Evolutionary conservation across 1,140 invertebrate genomes (phyloP).

Genomic region (Galleria mellonella): DNA sequence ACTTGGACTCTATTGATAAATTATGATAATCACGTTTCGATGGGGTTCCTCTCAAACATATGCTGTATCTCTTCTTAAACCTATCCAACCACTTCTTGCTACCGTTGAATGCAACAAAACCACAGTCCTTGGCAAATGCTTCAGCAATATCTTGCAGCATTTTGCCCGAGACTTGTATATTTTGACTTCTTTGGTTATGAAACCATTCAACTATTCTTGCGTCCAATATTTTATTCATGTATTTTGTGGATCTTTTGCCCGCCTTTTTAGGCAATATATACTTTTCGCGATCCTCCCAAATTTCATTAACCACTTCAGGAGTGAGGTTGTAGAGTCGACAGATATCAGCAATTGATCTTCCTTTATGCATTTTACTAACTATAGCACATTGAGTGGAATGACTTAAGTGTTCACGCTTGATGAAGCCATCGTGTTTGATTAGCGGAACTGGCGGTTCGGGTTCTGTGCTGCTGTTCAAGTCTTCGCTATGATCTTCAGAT

Average conservation of each 20-base stretch:
- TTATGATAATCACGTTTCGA: constrained; percentile 15
- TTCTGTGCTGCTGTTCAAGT: no score
- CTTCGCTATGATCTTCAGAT: no score
- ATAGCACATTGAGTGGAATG: constrained; percentile 20
- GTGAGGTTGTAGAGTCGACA: constrained; percentile 20
- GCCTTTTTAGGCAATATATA: constrained; percentile 18
- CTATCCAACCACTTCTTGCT: constrained; percentile 28
- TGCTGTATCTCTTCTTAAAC: constrained; percentile 26
- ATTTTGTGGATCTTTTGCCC: constrained; percentile 12
- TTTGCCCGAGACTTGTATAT: constrained; percentile 20
- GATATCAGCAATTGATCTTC: constrained; percentile 15
- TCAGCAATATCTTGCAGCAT: constrained; percentile 24
- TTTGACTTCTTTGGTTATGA: constrained; percentile 12
- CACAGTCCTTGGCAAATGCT: constrained; percentile 19
- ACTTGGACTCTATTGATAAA: constrained; percentile 18
- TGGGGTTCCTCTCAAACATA: constrained; percentile 14
- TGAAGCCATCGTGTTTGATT: constrained; percentile 31
- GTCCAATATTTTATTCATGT: constrained; percentile 22
- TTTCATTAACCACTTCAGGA: constrained; percentile 20
- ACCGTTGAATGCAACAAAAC: constrained; percentile 24
- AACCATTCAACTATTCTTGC: constrained; percentile 23
- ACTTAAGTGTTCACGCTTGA: constrained; percentile 15
- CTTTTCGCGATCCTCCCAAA: constrained; percentile 28
- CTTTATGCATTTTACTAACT: constrained; percentile 26
- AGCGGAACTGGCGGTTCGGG: constrained; percentile 19